A percentile compares a stretch with the other conserved stretches of the same genome.
These are phyloP conservation scores for Gallinago jamesoni DNA, from an alignment of 2,113 vertebrate species.

Conservation along the genomic window DNA sequence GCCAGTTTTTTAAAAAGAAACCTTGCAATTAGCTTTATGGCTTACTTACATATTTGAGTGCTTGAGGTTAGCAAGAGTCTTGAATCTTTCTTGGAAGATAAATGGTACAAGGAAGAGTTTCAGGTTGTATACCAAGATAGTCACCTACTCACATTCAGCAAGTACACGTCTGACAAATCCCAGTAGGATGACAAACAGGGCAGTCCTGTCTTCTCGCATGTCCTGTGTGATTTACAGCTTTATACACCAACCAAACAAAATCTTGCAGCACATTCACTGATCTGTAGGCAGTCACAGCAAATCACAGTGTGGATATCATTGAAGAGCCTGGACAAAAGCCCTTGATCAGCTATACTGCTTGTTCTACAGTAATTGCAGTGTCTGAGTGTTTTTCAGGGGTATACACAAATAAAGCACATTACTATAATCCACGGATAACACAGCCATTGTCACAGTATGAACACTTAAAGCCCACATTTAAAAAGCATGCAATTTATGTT, in stretches of 20 bases:
- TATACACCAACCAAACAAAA: not conserved
- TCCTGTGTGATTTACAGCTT: not conserved
- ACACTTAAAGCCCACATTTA: conserved; percentile 3
- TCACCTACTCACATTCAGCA: not conserved
- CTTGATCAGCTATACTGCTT: conserved; percentile 30
- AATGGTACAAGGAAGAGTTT: not conserved
- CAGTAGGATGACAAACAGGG: not conserved
- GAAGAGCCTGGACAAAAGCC: conserved; percentile 29
- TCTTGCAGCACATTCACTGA: not conserved
- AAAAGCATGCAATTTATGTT: not conserved
- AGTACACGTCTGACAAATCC: not conserved
- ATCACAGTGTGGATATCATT: conserved; percentile 27
- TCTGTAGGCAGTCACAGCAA: not conserved
- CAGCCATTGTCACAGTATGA: not conserved
- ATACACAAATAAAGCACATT: not conserved
- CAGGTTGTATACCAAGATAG: not conserved
- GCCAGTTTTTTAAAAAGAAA: not conserved
- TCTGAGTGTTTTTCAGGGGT: conserved; percentile 25
- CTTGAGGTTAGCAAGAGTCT: not conserved
- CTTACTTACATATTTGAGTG: not conserved
- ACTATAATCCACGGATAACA: not conserved
- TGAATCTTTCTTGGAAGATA: not conserved
- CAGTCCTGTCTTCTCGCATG: not conserved
- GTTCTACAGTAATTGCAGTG: conserved; percentile 14
- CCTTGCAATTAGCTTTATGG: not conserved